Conservation (phyloP, 2,113 vertebrate species). For the Microcebus murinus region DNA sequence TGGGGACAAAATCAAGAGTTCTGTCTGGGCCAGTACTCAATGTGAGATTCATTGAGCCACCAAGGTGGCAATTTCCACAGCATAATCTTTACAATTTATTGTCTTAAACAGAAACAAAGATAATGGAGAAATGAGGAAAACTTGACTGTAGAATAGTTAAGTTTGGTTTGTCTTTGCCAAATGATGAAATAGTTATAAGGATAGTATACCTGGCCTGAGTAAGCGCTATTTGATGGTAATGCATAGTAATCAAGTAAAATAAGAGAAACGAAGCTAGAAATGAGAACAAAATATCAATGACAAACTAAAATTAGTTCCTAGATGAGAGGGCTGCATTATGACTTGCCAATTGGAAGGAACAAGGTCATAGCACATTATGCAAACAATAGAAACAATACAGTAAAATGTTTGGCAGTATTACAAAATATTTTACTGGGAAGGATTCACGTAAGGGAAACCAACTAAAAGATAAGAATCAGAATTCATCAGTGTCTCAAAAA, state of each 20-base stretch:
- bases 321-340: background rate
- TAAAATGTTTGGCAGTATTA: background rate
- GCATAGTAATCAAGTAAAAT: background rate
- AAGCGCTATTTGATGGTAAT: background rate
- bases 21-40: background rate
- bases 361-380: background rate
- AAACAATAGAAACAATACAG: background rate
- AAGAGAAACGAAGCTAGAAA: background rate
- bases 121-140: background rate
- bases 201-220: background rate
- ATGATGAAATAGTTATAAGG: background rate
- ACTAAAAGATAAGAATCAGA: constrained; percentile 38
- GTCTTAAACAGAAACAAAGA: background rate
- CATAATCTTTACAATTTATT: background rate
- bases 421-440: background rate
- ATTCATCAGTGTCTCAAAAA: background rate
- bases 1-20: background rate
- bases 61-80: background rate
- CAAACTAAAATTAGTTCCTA: background rate
- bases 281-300: background rate
- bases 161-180: background rate
- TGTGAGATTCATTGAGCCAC: background rate
- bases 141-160: background rate
- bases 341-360: background rate
- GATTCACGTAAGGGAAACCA: background rate